A percentile compares a stretch with the other conserved stretches of the same genome.
These are phyloP conservation scores for Hyposmocoma kahamanoa DNA, from an alignment of 1,140 invertebrate species.

Conservation along the genomic window DNA sequence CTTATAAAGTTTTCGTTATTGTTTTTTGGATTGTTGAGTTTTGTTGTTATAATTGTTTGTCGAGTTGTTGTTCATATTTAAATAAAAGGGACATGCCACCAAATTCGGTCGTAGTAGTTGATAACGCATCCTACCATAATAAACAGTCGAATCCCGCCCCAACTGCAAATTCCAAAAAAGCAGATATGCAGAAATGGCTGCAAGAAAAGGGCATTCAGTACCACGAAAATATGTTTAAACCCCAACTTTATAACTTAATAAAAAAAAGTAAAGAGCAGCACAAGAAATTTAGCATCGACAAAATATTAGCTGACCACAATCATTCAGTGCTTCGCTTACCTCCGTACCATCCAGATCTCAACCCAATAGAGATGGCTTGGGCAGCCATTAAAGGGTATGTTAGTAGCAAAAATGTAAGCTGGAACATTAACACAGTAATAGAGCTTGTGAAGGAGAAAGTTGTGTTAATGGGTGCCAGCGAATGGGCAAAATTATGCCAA, in stretches of 20 bases:
- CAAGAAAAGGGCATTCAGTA: conserved; percentile 10
- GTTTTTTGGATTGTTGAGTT: too few relatives aligned
- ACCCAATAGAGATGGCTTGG: conserved; percentile 16
- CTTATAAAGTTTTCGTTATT: too few relatives aligned
- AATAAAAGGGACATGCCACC: too few relatives aligned
- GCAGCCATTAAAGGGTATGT: conserved; percentile 13
- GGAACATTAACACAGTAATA: conserved; percentile 9
- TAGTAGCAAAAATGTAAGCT: conserved; percentile 9
- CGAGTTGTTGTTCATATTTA: too few relatives aligned
- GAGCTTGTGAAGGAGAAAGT: conserved; percentile 14
- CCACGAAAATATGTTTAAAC: conserved; percentile 10
- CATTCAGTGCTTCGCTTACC: conserved; percentile 11
- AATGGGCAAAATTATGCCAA: conserved; percentile 8
- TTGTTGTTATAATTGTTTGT: too few relatives aligned
- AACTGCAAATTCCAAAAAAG: conserved; percentile 10
- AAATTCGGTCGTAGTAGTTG: conserved; percentile 3
- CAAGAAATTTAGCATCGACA: conserved; percentile 13
- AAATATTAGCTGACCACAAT: conserved; percentile 10
- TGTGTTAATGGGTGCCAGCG: conserved; percentile 1
- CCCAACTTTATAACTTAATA: conserved; percentile 15
- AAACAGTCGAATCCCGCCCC: conserved; percentile 2
- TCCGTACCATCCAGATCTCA: conserved; percentile 16
- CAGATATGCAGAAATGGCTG: conserved; percentile 17
- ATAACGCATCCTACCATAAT: conserved; percentile 8
- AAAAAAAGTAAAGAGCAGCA: conserved; percentile 9